These are phyloP conservation scores for Cheilosia urbana DNA, from an alignment of 2,888 invertebrate species.

Conservation along the genomic window DNA sequence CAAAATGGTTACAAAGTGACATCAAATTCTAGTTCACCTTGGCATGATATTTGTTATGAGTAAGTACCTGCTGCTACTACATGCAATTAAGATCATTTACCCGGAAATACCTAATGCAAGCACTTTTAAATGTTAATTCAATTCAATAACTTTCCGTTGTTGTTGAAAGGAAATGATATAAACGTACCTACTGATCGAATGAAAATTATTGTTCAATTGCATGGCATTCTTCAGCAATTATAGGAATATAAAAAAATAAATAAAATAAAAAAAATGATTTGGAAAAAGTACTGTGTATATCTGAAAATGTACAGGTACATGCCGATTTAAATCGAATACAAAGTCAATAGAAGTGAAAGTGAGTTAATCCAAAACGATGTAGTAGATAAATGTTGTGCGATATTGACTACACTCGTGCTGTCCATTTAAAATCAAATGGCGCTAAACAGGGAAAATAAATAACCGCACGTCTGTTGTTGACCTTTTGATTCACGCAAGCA, in stretches of 20 bases:
- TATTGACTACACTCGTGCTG: background rate
- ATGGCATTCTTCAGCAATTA: conserved; percentile 11
- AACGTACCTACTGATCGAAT: background rate
- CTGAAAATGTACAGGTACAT: background rate
- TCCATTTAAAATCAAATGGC: no score
- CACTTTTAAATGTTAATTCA: conserved; percentile 27
- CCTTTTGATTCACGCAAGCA: background rate
- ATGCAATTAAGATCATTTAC: conserved; percentile 30
- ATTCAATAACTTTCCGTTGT: conserved; percentile 21
- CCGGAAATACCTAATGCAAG: conserved; percentile 34
- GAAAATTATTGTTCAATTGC: background rate
- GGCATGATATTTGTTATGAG: no score
- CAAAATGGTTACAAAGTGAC: no score
- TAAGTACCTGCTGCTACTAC: no score
- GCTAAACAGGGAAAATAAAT: background rate
- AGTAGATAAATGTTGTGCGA: background rate
- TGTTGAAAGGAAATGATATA: conserved; percentile 37
- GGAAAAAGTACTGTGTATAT: conserved; percentile 2
- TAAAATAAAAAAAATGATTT: background rate
- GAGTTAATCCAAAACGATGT: background rate
- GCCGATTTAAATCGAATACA: background rate
- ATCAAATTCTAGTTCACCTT: no score
- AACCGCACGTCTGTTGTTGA: background rate
- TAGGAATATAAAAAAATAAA: background rate
- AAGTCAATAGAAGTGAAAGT: conserved; percentile 32